phyloP scores from a whole-genome alignment of 2,113 vertebrate genomes.

The Thunnus thynnus region DNA sequence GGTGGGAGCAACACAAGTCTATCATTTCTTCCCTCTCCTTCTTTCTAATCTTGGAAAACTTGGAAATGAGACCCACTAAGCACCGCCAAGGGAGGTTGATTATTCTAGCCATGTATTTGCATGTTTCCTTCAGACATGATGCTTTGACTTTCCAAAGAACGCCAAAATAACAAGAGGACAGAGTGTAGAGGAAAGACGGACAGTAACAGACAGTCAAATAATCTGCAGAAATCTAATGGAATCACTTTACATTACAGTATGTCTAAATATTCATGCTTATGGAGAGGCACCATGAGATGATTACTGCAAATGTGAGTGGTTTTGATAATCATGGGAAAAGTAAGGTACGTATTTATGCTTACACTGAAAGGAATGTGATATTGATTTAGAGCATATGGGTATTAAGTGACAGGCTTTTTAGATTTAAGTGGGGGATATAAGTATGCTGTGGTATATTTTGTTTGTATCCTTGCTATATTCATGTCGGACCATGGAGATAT shows the following conservation, averaged over 20 bases:
- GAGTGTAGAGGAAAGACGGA: slow-evolving; percentile 36
- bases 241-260: slow-evolving; percentile 54
- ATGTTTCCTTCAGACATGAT: slow-evolving; percentile 48
- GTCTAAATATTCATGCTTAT: slow-evolving; percentile 43
- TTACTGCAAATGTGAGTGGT: slow-evolving; percentile 63
- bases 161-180: slow-evolving; percentile 40
- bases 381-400: slow-evolving; percentile 71
- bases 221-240: slow-evolving; percentile 50
- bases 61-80: slow-evolving; percentile 57
- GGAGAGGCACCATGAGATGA: slow-evolving; percentile 52
- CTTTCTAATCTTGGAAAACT: slow-evolving; percentile 65
- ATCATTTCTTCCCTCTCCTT: slow-evolving; percentile 47
- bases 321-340: slow-evolving; percentile 70
- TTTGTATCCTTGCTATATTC: slow-evolving; percentile 74
- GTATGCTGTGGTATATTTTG: slow-evolving; percentile 66
- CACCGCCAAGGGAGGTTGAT: slow-evolving; percentile 55
- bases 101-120: slow-evolving; percentile 65
- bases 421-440: slow-evolving; percentile 67
- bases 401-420: slow-evolving; percentile 77
- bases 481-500: slow-evolving; percentile 60
- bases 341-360: slow-evolving; percentile 69
- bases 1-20: slow-evolving; percentile 60
- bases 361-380: slow-evolving; percentile 70
- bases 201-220: slow-evolving; percentile 44
- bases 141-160: slow-evolving; percentile 46